phyloP scores from a whole-genome alignment of 2,888 invertebrate genomes.

The Lepidocyrtinus sp. region DNA sequence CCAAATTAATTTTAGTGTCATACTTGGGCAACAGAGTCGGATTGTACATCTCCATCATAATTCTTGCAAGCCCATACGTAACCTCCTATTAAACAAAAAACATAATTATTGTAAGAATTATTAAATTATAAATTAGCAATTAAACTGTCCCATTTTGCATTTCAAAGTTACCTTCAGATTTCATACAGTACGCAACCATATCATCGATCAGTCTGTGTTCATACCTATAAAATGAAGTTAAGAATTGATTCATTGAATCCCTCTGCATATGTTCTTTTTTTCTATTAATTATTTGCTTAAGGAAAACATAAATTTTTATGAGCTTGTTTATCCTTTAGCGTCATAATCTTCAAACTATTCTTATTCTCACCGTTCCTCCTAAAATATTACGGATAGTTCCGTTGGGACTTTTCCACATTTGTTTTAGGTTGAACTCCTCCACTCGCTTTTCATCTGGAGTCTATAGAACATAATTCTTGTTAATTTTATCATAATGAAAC shows the following conservation, averaged over 20 bases:
- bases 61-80: constrained; percentile 99
- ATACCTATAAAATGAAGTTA: too few relatives aligned
- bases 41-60: constrained; percentile 99
- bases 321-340: constrained; percentile 98
- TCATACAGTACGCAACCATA: constrained; percentile 99
- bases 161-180: constrained; percentile 81
- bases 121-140: too few relatives aligned
- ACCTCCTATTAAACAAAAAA: constrained; percentile 76
- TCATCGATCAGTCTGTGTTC: constrained; percentile 86
- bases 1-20: not conserved
- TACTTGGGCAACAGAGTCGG: constrained; percentile 98
- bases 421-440: constrained; percentile 75
- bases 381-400: constrained; percentile 77
- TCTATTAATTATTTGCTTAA: too few relatives aligned
- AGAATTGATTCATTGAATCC: constrained; percentile 89
- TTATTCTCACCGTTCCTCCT: constrained; percentile 74
- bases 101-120: too few relatives aligned
- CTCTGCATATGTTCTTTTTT: constrained; percentile 86
- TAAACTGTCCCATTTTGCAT: too few relatives aligned
- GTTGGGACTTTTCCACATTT: constrained; percentile 77
- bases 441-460: constrained; percentile 98
- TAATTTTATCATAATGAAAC: not conserved
- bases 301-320: too few relatives aligned
- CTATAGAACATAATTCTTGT: constrained; percentile 17
- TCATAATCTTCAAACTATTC: too few relatives aligned